Evolutionary conservation across 2,797 vertebrate species (phyloP), one percentile per base, ranked within the genome.

Genomic region (Sphenopsis melanotis): DNA sequence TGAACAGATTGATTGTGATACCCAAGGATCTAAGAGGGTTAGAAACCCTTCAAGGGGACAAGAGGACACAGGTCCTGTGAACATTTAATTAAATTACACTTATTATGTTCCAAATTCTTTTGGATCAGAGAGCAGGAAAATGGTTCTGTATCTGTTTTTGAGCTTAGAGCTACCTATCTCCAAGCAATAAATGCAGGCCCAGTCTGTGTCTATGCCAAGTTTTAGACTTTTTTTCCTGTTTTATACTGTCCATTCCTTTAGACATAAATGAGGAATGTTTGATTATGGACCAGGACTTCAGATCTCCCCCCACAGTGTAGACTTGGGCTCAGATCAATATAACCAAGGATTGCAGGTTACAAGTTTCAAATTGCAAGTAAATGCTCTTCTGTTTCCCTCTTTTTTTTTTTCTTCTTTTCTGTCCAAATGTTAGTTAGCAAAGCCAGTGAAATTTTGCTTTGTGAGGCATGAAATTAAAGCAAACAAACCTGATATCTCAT

Each of bases 1-100:
- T 1, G 1, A 82, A 39, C 1, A 1, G 10, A 11, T 75, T n/a
- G 37, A 5, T 74, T 1, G 0, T 36, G 13, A n/a, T 63, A 84
- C 61, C 42, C 29, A 39, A 78, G 42, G 17, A 57, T 79, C 32
- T 60, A 30, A 60, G 2, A 5, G 27, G 23, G 4, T 23, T 42
- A 52, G 30, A 64, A 72, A 72, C 5, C 5, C 14, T 86, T 57
- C 0, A 3, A 8, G 13, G 47, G 14, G 2, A n/a, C 13, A 49
- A 68, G 11, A 27, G 8, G 22, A 56, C 32, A 42, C 11, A 57
- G 57, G 19, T 47, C 26, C 69, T 69, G 17, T n/a, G 44, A 78
- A 24, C 10, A 12, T 26, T 68, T 44, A 23, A 44, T 72, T 61
- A 47, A 50, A 30, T 74, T 22, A 14, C 9, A 30, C 47, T 36